These are phyloP conservation scores for Myocastor coypus DNA, from an alignment of 2,113 vertebrate species.

Conservation along the genomic window DNA sequence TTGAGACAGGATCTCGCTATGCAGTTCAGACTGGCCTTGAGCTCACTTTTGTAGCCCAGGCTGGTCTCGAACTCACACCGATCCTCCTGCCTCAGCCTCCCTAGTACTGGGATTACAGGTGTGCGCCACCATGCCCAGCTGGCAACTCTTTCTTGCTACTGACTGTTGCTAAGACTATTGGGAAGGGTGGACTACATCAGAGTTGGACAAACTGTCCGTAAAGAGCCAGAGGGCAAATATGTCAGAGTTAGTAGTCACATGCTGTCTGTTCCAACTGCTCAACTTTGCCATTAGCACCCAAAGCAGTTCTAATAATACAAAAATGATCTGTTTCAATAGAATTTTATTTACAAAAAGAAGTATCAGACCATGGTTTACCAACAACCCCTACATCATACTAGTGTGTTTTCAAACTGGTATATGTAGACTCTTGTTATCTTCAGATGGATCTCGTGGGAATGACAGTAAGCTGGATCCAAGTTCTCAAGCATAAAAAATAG, in stretches of 20 bases:
- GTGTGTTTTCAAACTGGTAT: neutral
- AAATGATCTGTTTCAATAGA: slow-evolving; percentile 24
- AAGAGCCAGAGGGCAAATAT: neutral
- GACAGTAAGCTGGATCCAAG: neutral
- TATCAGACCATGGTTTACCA: neutral
- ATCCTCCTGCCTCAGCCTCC: neutral
- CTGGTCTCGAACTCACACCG: too few relatives aligned
- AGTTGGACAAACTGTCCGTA: neutral
- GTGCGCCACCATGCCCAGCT: neutral
- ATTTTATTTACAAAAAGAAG: slow-evolving; percentile 47
- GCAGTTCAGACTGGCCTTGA: too few relatives aligned
- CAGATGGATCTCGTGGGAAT: neutral
- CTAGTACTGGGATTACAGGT: neutral
- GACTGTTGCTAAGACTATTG: neutral
- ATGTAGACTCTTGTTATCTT: neutral
- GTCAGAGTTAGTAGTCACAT: neutral
- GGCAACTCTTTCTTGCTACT: neutral
- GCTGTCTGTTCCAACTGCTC: neutral
- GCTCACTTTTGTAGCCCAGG: too few relatives aligned
- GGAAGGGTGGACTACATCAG: neutral
- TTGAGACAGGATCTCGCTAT: too few relatives aligned
- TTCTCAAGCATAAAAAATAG: neutral
- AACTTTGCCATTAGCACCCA: neutral
- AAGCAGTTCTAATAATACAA: neutral
- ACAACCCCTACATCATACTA: neutral